Percentiles rank a stretch among this genome's conserved stretches.
Conservation (phyloP, 2,797 vertebrate genomes). For the Ambastaia sidthimunki region DNA sequence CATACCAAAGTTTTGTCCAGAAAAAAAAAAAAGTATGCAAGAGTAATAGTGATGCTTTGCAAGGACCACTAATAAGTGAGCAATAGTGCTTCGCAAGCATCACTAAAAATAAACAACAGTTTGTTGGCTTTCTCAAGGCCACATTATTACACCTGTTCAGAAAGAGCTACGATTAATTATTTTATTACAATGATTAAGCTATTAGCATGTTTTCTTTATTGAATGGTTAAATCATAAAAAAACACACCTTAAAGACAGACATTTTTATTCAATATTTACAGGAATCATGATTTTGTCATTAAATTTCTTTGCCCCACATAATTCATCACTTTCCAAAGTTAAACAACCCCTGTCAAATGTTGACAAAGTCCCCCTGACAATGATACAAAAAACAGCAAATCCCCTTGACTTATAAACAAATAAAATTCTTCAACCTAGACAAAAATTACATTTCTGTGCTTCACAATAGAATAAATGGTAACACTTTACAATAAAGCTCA, state of each 20-base stretch:
- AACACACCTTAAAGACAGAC: slow-evolving; percentile 54
- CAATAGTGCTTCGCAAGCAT: no score
- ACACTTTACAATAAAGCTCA: background rate
- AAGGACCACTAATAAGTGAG: no score
- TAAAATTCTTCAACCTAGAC: slow-evolving; percentile 20
- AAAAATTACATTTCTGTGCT: slow-evolving; percentile 31
- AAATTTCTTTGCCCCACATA: slow-evolving; percentile 52
- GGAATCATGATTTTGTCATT: slow-evolving; percentile 60
- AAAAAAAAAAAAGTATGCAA: no score
- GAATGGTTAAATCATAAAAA: background rate
- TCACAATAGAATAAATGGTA: slow-evolving; percentile 49
- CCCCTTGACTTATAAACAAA: background rate
- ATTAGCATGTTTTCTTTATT: no score
- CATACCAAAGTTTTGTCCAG: no score
- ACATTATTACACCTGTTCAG: background rate
- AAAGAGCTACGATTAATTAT: background rate
- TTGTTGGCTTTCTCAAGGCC: no score
- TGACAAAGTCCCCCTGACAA: slow-evolving; percentile 71
- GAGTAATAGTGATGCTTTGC: no score
- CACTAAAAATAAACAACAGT: no score
- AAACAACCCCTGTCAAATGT: slow-evolving; percentile 75
- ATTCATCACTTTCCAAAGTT: slow-evolving; percentile 58
- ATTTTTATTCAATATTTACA: slow-evolving; percentile 71
- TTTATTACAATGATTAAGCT: no score
- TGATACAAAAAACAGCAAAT: slow-evolving; percentile 62